Evolutionary conservation across 2,113 vertebrate species (phyloP).

Genomic region (Scomber colias): DNA sequence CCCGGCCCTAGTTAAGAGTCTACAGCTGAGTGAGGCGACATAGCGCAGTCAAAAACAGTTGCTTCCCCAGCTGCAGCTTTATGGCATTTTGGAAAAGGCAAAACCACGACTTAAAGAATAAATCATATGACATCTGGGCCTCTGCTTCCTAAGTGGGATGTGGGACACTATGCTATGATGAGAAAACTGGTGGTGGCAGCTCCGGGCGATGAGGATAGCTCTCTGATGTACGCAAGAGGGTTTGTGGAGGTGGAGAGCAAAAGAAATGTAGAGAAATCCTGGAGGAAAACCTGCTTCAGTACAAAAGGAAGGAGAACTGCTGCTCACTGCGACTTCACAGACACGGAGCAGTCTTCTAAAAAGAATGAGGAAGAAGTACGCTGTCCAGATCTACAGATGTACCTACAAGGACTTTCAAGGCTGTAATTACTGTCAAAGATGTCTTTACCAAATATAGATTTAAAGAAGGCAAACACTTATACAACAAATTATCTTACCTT

Average conservation of each 20-base stretch:
- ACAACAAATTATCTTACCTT: neutral
- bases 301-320: constrained; percentile 2
- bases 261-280: neutral
- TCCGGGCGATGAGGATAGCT: too few species aligned
- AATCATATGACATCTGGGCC: neutral
- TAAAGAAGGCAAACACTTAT: neutral
- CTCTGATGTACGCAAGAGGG: too few species aligned
- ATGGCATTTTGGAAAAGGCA: neutral
- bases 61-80: neutral
- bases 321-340: neutral
- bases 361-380: neutral
- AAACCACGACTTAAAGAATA: neutral
- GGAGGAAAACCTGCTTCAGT: neutral
- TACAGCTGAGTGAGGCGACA: too few species aligned
- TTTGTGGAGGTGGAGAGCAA: neutral
- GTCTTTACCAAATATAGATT: neutral
- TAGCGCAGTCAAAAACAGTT: constrained; percentile 4
- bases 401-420: neutral
- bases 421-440: neutral
- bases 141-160: neutral
- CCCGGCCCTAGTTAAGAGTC: too few species aligned
- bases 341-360: neutral
- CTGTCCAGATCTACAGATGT: neutral
- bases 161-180: neutral
- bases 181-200: neutral